phyloP scores from a whole-genome alignment of 2,888 invertebrate genomes.

The Aromia moschata region DNA sequence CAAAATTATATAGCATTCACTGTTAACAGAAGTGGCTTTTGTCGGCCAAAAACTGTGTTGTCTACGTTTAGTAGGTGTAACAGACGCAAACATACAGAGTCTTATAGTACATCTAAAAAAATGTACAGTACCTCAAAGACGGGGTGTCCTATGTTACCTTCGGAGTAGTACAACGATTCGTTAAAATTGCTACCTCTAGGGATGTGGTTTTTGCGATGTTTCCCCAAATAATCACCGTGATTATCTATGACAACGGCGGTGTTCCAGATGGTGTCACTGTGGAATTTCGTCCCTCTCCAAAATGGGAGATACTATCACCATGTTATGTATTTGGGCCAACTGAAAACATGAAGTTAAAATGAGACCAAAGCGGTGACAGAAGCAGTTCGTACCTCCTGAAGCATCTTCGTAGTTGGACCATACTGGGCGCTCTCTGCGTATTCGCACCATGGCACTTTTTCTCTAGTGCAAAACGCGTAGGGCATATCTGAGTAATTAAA shows the following conservation, averaged over 20 bases:
- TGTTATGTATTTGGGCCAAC: constrained; percentile 81
- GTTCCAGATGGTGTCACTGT: constrained; percentile 91
- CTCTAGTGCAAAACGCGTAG: constrained; percentile 94
- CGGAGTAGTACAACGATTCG: constrained; percentile 94
- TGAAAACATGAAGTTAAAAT: constrained; percentile 56
- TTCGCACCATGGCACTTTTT: constrained; percentile 91
- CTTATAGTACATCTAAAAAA: too few species aligned
- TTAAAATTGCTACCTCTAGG: constrained; percentile 97
- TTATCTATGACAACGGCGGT: constrained; percentile 92
- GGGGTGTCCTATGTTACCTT: constrained; percentile 93
- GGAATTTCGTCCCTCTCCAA: constrained; percentile 86
- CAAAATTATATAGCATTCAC: too few species aligned
- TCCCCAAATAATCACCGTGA: constrained; percentile 86
- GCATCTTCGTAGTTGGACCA: constrained; percentile 83
- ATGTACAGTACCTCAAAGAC: constrained; percentile 74
- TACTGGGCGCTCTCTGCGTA: constrained; percentile 87
- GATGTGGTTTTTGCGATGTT: constrained; percentile 97
- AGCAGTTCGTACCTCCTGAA: constrained; percentile 68
- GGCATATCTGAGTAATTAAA: constrained; percentile 89
- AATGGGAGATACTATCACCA: constrained; percentile 95
- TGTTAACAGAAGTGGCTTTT: too few species aligned
- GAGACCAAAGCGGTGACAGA: neutral
- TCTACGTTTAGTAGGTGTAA: too few species aligned
- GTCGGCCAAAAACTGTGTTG: too few species aligned
- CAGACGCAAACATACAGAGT: constrained; percentile 7